Percentiles rank a stretch among this genome's conserved stretches.
phyloP scores from a whole-genome alignment of 53 echinoderm and acorn worm species.

The Stichopus horrens region DNA sequence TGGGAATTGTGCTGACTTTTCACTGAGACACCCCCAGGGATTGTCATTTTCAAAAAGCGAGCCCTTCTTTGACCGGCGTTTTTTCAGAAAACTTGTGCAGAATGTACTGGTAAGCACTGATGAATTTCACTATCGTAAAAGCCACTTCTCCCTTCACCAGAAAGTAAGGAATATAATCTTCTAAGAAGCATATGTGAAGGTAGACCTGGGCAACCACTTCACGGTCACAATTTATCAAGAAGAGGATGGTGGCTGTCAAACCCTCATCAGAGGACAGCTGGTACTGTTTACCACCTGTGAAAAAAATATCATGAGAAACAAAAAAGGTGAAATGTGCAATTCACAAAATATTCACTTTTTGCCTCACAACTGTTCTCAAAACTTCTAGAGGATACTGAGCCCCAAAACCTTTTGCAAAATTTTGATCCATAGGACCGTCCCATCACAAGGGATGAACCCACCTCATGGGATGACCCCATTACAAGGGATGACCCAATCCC shows the following conservation, averaged over 20 bases:
- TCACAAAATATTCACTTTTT: no score
- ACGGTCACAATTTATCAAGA: background rate
- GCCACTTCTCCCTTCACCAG: background rate
- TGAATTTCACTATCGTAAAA: background rate
- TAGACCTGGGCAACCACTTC: background rate
- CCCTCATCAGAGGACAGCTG: conserved; percentile 12
- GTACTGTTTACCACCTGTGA: conserved; percentile 14
- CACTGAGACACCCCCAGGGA: no score
- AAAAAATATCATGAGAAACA: background rate
- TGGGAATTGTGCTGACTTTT: no score
- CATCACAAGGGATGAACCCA: no score
- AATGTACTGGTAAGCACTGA: conserved; percentile 16
- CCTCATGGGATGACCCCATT: no score
- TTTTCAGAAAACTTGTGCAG: background rate
- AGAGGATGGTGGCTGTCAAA: background rate
- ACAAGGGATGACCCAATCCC: no score
- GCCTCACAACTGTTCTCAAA: no score
- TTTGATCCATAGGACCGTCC: no score
- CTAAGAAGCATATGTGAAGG: conserved; percentile 1
- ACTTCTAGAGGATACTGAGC: no score
- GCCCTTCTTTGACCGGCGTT: no score
- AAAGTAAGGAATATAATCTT: conserved; percentile 16
- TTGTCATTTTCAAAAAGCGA: no score
- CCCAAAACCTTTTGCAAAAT: no score
- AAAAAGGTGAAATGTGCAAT: background rate